Base-by-base conservation (phyloP, 2,797 vertebrate species). In the Chelidonichthys spinosus region DNA sequence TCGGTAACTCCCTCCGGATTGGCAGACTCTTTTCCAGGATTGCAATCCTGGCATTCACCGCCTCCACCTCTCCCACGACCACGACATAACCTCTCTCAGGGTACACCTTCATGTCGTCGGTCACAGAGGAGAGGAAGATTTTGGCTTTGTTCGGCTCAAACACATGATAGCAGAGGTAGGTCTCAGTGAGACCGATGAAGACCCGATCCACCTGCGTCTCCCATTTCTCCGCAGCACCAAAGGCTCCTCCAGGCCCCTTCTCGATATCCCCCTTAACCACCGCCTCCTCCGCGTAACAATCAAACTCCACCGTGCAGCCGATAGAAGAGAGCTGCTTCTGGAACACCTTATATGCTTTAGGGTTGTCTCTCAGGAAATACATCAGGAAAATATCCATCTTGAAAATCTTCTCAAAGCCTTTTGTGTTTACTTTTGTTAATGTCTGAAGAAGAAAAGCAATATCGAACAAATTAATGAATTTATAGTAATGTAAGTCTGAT, bases 321-420 rank as follows among this genome's bases (percentile, higher is more conserved):
- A 93, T 70, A 7, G 0, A 4, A 5, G 74, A 71, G 0, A 93
- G 83, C 7, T 75, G 70, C 32, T 86, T 82, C 2, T 87, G 33
- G 6, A 93, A 54, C 3, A 49, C 3, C 59, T 63, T 70, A 2
- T 11, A 2, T 17, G 81, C 78, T 33, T 79, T 87, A 1, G 47
- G 25, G 61, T 64, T 80, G 46, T 92, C 90, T 53, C 62, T 82
- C 46, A 94, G 70, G 69, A 77, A 93, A n/a, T n/a, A 62, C 33
- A 92, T 32, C 14, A 93, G 81, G 74, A 63, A 88, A 5, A 47
- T 4, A 0, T 93, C 87, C 0, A 81, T 0, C 1, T 1, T 17
- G 60, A 75, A 85, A 39, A 7, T 71, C 63, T 75, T 89, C 75
- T 88, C 81, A 37, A 85, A 74, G 68, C 44, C 0, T 81, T 91